Conservation (phyloP, 2,888 invertebrate species). For the Chloroclysta siterata region DNA sequence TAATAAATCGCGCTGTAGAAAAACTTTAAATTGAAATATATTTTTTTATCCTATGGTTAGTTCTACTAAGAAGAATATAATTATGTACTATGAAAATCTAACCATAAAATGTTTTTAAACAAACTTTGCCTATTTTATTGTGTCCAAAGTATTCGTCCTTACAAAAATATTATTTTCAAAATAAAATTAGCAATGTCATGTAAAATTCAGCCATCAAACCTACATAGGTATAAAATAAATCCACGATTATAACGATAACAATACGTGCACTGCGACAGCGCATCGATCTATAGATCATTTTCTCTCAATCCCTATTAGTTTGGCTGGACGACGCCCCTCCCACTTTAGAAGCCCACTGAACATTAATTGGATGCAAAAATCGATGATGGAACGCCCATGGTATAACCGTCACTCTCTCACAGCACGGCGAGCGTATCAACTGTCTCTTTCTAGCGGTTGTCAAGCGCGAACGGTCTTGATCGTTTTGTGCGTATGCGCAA, state of each 20-base stretch:
- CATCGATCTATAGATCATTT: constrained; percentile 83
- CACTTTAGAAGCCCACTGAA: constrained; percentile 78
- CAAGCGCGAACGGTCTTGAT: constrained; percentile 58
- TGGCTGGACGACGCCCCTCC: constrained; percentile 74
- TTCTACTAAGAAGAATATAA: no score
- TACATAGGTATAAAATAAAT: constrained; percentile 72
- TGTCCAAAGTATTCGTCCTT: no score
- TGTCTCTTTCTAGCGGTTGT: constrained; percentile 53
- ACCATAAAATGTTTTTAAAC: no score
- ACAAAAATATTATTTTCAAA: neutral
- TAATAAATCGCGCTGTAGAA: no score
- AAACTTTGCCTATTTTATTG: no score
- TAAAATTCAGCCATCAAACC: constrained; percentile 65
- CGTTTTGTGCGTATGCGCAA: constrained; percentile 75
- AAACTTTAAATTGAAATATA: no score
- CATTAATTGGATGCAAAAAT: constrained; percentile 81
- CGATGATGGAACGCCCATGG: constrained; percentile 73
- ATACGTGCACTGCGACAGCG: constrained; percentile 70
- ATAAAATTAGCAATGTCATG: neutral
- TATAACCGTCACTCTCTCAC: constrained; percentile 54
- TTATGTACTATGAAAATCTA: no score
- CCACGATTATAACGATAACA: constrained; percentile 78
- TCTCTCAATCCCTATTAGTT: constrained; percentile 80
- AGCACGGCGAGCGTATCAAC: constrained; percentile 26
- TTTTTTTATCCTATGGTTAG: no score